Evolutionary conservation across 2,888 invertebrate species (phyloP).

Genomic region (Criorhina ranunculi): DNA sequence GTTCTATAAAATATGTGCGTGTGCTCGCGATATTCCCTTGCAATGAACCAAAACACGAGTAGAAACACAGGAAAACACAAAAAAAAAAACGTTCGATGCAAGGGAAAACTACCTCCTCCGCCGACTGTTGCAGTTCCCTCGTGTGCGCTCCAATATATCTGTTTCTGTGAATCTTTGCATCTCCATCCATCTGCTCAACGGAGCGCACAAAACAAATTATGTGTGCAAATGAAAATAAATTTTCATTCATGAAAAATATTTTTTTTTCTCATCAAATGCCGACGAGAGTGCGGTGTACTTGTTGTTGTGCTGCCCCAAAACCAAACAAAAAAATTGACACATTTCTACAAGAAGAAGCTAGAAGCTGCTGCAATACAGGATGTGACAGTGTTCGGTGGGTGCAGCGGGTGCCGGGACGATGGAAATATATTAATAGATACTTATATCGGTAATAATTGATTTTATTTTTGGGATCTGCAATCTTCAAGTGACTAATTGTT

Average conservation of each 20-base stretch:
- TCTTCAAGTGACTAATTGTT: conserved; percentile 72
- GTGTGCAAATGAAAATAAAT: conserved; percentile 75
- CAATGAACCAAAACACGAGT: conserved; percentile 46
- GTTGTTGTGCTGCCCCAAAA: conserved; percentile 52
- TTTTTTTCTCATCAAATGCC: conserved; percentile 66
- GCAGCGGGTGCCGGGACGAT: conserved; percentile 12
- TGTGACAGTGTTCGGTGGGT: conserved; percentile 34
- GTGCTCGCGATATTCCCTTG: conserved; percentile 12
- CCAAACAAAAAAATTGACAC: conserved; percentile 76
- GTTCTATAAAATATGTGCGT: too few species aligned
- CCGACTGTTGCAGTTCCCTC: neutral
- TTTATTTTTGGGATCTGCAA: conserved; percentile 72
- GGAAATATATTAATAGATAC: conserved; percentile 68
- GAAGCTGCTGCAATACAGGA: conserved; percentile 67
- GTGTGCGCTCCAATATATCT: conserved; percentile 14
- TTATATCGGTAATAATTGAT: conserved; percentile 74
- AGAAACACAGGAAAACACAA: conserved; percentile 2
- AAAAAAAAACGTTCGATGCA: neutral
- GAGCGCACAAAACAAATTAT: conserved; percentile 70
- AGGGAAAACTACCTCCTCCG: neutral
- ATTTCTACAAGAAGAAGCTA: conserved; percentile 48
- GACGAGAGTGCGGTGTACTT: conserved; percentile 13
- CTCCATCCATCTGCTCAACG: conserved; percentile 53
- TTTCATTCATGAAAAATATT: conserved; percentile 77
- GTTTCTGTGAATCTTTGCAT: conserved; percentile 24